Evolutionary conservation across 2,888 invertebrate genomes (phyloP).

Genomic region (Cataglyphis rosenhaueri): DNA sequence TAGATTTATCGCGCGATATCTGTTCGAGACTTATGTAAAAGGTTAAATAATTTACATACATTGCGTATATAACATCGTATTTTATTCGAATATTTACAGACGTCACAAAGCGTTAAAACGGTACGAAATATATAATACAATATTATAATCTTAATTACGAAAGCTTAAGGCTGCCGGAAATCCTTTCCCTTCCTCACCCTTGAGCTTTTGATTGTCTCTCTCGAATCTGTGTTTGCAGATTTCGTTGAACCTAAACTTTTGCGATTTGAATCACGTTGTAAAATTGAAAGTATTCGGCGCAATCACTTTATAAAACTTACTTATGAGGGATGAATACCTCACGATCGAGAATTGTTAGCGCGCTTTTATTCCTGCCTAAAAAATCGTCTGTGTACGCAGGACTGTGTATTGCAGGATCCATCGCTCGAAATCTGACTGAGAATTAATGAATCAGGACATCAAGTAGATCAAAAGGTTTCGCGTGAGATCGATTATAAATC

Average conservation of each 20-base stretch:
- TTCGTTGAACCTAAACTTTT: neutral
- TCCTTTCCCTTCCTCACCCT: neutral
- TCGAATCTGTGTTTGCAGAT: neutral
- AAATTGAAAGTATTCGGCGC: neutral
- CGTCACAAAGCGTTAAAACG: slow-evolving; percentile 12
- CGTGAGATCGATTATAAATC: neutral
- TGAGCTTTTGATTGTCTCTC: neutral
- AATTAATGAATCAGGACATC: neutral
- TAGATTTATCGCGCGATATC: slow-evolving; percentile 13
- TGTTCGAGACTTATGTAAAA: slow-evolving; percentile 36
- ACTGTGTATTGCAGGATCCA: no score
- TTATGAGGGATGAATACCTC: neutral
- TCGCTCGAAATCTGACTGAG: neutral
- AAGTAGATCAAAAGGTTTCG: neutral
- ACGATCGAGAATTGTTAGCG: neutral
- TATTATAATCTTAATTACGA: slow-evolving; percentile 8
- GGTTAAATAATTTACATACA: slow-evolving; percentile 18
- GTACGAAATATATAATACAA: slow-evolving; percentile 42
- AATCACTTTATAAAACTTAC: neutral
- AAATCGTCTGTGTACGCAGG: neutral
- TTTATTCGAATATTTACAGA: slow-evolving; percentile 47
- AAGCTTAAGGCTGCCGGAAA: neutral
- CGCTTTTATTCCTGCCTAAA: neutral
- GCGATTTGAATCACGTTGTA: neutral
- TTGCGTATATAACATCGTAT: slow-evolving; percentile 3